Evolutionary conservation across 2,797 vertebrate genomes (phyloP).

Genomic region (Eulemur rubriventer): DNA sequence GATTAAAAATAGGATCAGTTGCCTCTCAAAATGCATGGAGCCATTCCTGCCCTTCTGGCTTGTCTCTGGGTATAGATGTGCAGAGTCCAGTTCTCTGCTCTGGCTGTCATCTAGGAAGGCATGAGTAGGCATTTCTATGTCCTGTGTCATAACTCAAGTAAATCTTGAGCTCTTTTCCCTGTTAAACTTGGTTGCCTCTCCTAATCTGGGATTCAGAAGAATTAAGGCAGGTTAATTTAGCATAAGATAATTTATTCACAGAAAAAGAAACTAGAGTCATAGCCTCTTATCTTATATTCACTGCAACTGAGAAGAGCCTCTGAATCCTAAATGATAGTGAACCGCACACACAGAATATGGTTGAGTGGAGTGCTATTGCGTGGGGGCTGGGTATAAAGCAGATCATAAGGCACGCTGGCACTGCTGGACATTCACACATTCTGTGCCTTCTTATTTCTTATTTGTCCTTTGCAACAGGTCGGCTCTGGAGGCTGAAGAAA

Average conservation of each 20-base stretch:
- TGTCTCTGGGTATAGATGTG: neutral
- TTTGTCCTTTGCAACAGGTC: neutral
- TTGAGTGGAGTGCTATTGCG: neutral
- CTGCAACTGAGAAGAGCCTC: neutral
- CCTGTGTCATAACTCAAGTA: neutral
- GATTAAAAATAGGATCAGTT: neutral
- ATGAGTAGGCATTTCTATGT: neutral
- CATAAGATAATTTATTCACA: neutral
- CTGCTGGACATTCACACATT: neutral
- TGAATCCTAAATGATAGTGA: neutral
- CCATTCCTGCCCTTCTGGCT: neutral
- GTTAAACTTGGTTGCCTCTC: neutral
- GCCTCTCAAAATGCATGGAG: neutral
- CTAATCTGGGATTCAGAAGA: neutral
- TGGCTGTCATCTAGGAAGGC: neutral
- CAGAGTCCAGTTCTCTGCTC: neutral
- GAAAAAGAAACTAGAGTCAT: neutral
- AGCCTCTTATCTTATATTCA: neutral
- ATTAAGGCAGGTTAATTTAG: neutral
- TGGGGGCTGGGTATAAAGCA: neutral
- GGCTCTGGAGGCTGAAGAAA: neutral
- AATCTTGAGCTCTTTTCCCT: neutral
- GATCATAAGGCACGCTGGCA: neutral
- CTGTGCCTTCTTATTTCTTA: neutral
- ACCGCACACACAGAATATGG: neutral